Percentiles rank a stretch among this genome's conserved stretches.
Evolutionary conservation across 1,140 invertebrate species (phyloP).

Genomic region (Hestina assimilis): DNA sequence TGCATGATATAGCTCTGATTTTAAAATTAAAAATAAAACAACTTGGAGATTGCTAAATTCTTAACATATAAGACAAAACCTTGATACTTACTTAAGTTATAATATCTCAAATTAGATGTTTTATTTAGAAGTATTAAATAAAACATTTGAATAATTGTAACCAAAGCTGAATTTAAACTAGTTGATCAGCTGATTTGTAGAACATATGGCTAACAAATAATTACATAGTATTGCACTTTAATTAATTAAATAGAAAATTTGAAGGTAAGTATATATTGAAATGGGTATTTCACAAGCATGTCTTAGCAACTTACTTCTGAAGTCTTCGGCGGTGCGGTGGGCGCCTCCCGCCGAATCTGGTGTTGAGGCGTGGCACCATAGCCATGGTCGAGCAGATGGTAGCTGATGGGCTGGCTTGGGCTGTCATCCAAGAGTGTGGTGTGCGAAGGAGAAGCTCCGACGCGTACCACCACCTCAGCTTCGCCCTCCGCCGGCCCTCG

Average conservation of each 20-base stretch:
- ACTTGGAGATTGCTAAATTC: too few relatives aligned
- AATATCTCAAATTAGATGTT: too few relatives aligned
- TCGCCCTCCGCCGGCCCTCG: slow-evolving; percentile 73
- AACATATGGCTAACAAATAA: slow-evolving; percentile 2
- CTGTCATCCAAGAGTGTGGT: slow-evolving; percentile 72
- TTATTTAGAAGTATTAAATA: too few relatives aligned
- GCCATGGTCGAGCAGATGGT: slow-evolving; percentile 90
- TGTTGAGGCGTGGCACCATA: slow-evolving; percentile 89
- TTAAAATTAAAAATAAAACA: too few relatives aligned
- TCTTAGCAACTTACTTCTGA: slow-evolving; percentile 65
- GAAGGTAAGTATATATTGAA: too few relatives aligned
- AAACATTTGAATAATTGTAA: too few relatives aligned
- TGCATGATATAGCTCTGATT: too few relatives aligned
- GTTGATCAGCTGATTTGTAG: slow-evolving; percentile 23
- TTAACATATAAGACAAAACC: too few relatives aligned
- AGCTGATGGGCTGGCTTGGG: slow-evolving; percentile 80
- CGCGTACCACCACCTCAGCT: slow-evolving; percentile 70
- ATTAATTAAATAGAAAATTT: too few relatives aligned
- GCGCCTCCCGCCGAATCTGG: slow-evolving; percentile 81
- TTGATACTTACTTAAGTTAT: too few relatives aligned
- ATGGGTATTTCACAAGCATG: neutral
- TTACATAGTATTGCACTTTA: neutral
- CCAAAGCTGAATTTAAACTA: too few relatives aligned
- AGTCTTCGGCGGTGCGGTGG: slow-evolving; percentile 73
- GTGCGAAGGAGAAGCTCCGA: slow-evolving; percentile 67